Conservation (phyloP, 1,140 invertebrate genomes). For the Zaprionus ornatus region DNA sequence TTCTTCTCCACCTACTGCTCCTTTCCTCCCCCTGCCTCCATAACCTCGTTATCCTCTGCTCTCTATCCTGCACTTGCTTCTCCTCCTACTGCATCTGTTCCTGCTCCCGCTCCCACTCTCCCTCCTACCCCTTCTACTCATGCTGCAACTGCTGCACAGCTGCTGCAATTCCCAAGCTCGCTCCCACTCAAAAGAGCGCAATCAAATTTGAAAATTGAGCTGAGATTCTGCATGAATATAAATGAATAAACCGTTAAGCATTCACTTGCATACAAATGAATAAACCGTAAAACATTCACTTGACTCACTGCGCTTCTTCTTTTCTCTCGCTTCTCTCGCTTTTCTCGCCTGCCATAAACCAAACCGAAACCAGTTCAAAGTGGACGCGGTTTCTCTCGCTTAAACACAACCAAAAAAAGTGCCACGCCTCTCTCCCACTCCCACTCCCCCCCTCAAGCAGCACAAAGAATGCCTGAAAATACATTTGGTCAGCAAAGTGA, state of each 20-base stretch:
- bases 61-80: not conserved
- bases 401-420: not conserved
- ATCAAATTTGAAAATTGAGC: not conserved
- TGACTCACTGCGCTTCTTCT: not conserved
- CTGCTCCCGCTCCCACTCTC: not conserved
- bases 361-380: conserved; percentile 5
- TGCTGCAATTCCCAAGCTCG: not conserved
- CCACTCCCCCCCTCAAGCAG: not conserved
- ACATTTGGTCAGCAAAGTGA: conserved; percentile 70
- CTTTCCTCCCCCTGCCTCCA: too few relatives aligned
- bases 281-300: not conserved
- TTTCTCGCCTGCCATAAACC: not conserved
- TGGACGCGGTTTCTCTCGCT: conserved; percentile 1
- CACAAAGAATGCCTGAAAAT: conserved; percentile 45
- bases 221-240: not conserved
- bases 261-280: not conserved
- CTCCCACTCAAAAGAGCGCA: not conserved
- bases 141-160: not conserved
- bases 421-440: not conserved
- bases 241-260: not conserved
- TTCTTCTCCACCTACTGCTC: too few relatives aligned
- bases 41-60: not conserved
- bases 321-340: not conserved
- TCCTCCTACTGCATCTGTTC: not conserved
- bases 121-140: not conserved